These are phyloP conservation scores for Dysmachus trigonus DNA, from an alignment of 2,888 invertebrate species.

Conservation along the genomic window DNA sequence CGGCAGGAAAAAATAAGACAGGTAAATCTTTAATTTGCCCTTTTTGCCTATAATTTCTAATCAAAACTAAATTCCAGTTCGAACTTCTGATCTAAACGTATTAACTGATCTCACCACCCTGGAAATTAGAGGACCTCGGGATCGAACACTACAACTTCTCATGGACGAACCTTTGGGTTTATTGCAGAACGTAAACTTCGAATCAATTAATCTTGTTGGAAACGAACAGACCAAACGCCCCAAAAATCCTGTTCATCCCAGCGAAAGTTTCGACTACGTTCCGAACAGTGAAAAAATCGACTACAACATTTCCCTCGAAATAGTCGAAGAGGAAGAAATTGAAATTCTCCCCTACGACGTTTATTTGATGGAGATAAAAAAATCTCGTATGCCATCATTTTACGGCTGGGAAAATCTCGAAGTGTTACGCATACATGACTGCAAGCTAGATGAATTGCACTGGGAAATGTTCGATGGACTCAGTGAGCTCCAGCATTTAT, in stretches of 20 bases:
- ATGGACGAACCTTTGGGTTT: slow-evolving; percentile 65
- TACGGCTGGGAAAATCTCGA: slow-evolving; percentile 65
- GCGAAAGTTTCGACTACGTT: slow-evolving; percentile 61
- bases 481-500: slow-evolving; percentile 69
- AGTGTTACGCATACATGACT: slow-evolving; percentile 70
- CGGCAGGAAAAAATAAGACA: slow-evolving; percentile 60
- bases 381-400: slow-evolving; percentile 62
- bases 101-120: slow-evolving; percentile 67
- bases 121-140: slow-evolving; percentile 70
- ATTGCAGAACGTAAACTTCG: slow-evolving; percentile 68
- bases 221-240: slow-evolving; percentile 61
- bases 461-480: slow-evolving; percentile 78
- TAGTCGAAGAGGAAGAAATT: slow-evolving; percentile 63
- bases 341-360: slow-evolving; percentile 73
- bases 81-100: slow-evolving; percentile 58
- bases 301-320: slow-evolving; percentile 53
- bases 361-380: slow-evolving; percentile 68
- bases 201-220: slow-evolving; percentile 64
- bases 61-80: slow-evolving; percentile 54
- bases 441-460: slow-evolving; percentile 70
- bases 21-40: slow-evolving; percentile 52
- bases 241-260: slow-evolving; percentile 58
- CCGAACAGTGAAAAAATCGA: slow-evolving; percentile 59
- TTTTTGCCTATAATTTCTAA: not conserved
- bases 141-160: slow-evolving; percentile 63